A percentile compares a stretch with the other conserved stretches of the same genome.
phyloP scores from a whole-genome alignment of 2,113 vertebrate species.

The Theropithecus gelada region DNA sequence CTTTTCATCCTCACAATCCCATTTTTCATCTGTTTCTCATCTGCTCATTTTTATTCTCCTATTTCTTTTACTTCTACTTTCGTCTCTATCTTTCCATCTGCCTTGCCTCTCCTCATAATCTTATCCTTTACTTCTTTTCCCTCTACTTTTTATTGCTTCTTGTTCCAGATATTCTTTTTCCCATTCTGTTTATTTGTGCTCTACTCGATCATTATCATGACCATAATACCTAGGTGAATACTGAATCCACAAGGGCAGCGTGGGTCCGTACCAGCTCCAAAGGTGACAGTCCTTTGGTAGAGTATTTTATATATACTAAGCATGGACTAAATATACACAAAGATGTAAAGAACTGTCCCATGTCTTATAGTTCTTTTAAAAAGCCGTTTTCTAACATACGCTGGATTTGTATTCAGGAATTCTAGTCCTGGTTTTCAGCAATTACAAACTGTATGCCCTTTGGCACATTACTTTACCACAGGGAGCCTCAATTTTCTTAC shows the following conservation, averaged over 20 bases:
- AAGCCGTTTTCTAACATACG: background rate
- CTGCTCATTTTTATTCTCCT: background rate
- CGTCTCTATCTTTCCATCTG: background rate
- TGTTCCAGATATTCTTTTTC: background rate
- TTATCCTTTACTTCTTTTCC: background rate
- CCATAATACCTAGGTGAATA: background rate
- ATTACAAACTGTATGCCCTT: background rate
- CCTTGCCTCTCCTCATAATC: background rate
- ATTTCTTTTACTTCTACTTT: background rate
- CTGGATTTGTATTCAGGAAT: background rate
- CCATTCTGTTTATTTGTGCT: background rate
- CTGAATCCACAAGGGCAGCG: background rate
- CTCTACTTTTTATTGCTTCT: background rate
- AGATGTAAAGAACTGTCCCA: background rate
- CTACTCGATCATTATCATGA: background rate
- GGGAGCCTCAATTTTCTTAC: background rate
- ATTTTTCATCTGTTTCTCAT: background rate
- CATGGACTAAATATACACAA: background rate
- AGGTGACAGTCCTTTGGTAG: background rate
- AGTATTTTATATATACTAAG: background rate
- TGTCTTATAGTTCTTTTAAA: background rate
- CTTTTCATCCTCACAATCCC: background rate
- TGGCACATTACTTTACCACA: background rate
- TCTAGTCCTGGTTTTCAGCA: background rate
- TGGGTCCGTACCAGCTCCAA: background rate